These are phyloP conservation scores for Uropsilus gracilis DNA, from an alignment of 2,113 vertebrate genomes.

Conservation along the genomic window DNA sequence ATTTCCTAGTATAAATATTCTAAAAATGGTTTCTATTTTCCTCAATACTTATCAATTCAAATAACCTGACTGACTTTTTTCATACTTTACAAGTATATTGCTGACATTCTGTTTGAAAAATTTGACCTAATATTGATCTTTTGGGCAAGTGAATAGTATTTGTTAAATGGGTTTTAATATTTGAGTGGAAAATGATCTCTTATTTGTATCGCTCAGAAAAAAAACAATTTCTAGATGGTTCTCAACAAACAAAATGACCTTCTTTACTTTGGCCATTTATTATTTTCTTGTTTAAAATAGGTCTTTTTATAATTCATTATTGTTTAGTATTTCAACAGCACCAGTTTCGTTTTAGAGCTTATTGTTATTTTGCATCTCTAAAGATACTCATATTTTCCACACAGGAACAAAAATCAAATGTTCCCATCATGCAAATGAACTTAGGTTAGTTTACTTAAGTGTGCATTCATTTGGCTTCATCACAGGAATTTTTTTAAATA, in stretches of 20 bases:
- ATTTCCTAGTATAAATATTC: conserved; percentile 40
- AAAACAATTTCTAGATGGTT: not conserved
- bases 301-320: not conserved
- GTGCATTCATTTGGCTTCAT: not conserved
- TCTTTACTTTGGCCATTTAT: not conserved
- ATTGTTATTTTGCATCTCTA: not conserved
- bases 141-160: not conserved
- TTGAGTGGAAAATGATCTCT: not conserved
- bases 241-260: not conserved
- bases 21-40: not conserved
- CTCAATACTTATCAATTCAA: conserved; percentile 25
- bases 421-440: not conserved
- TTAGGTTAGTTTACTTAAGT: not conserved
- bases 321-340: not conserved
- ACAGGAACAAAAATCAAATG: not conserved
- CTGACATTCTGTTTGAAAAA: not conserved
- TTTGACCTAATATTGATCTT: not conserved
- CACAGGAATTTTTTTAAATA: not conserved
- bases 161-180: not conserved
- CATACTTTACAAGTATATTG: not conserved
- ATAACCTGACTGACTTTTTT: not conserved
- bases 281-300: not conserved
- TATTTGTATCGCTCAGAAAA: not conserved
- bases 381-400: not conserved
- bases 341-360: not conserved